A percentile compares a stretch with the other conserved stretches of the same genome.
Conservation (phyloP, 2,113 vertebrate species). For the Corythaixoides concolor region DNA sequence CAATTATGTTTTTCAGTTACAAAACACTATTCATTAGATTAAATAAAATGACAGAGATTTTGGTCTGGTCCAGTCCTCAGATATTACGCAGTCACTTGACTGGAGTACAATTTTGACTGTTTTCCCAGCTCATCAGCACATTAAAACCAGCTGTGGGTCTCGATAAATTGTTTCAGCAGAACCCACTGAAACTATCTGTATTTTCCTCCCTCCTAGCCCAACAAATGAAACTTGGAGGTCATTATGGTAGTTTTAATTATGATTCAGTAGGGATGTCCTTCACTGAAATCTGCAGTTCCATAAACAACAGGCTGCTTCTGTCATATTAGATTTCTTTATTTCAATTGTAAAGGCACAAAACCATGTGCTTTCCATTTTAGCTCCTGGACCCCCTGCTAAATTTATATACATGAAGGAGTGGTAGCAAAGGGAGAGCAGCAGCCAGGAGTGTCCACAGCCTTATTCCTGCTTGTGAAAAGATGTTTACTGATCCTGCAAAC, state of each 20-base stretch:
- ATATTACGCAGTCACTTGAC: constrained; percentile 67
- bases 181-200: constrained; percentile 36
- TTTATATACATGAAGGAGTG: constrained; percentile 25
- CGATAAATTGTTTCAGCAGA: constrained; percentile 60
- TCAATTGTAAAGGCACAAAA: constrained; percentile 51
- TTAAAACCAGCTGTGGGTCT: constrained; percentile 71
- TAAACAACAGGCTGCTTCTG: constrained; percentile 63
- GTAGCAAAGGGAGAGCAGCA: constrained; percentile 35
- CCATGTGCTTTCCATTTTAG: constrained; percentile 71
- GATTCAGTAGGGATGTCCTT: constrained; percentile 55
- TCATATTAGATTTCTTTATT: constrained; percentile 65
- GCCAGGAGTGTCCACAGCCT: not conserved
- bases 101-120: constrained; percentile 70
- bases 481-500: not conserved
- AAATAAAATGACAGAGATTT: constrained; percentile 69
- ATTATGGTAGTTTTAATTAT: constrained; percentile 66
- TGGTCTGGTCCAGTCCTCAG: constrained; percentile 56
- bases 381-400: constrained; percentile 63
- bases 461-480: not conserved
- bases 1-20: constrained; percentile 65
- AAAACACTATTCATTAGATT: constrained; percentile 62
- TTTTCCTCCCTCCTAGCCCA: constrained; percentile 44
- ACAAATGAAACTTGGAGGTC: constrained; percentile 43
- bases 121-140: constrained; percentile 72
- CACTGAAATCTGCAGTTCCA: constrained; percentile 47